Conservation (phyloP, 2,113 vertebrate species). For the Euleptes europaea region DNA sequence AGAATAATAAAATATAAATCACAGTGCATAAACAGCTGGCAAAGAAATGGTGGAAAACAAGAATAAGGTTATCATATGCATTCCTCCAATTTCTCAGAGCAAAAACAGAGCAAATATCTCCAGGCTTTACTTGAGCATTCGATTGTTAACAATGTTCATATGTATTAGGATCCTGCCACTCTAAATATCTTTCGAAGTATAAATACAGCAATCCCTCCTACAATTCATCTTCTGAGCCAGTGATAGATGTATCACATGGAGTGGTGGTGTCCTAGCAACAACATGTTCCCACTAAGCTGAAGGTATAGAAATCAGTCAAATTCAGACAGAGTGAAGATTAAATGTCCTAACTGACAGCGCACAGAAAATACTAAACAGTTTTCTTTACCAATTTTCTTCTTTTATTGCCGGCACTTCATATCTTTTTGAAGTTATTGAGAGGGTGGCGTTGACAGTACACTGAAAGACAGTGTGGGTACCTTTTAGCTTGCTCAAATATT, state of each 20-base stretch:
- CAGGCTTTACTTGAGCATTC: constrained; percentile 1
- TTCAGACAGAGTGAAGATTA: constrained; percentile 65
- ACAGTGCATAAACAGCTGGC: constrained; percentile 19
- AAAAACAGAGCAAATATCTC: constrained; percentile 16
- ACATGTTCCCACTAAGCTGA: constrained; percentile 53
- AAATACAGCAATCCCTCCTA: constrained; percentile 31
- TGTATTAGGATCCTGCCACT: neutral
- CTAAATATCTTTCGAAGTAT: constrained; percentile 17
- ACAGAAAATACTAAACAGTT: constrained; percentile 59
- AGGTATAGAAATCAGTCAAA: constrained; percentile 67
- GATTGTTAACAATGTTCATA: neutral
- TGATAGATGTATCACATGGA: constrained; percentile 44
- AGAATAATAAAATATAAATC: constrained; percentile 13
- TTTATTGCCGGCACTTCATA: constrained; percentile 37
- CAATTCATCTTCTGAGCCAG: constrained; percentile 23
- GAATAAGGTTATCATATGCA: neutral
- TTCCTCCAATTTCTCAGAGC: neutral
- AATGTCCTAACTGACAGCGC: constrained; percentile 65
- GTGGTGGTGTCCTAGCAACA: constrained; percentile 67
- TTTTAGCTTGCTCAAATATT: neutral
- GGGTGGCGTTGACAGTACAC: constrained; percentile 41
- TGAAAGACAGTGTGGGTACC: neutral
- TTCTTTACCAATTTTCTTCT: constrained; percentile 36
- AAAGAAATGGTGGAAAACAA: constrained; percentile 24
- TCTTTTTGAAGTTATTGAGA: constrained; percentile 55